Percentiles rank a stretch among this genome's conserved stretches.
Evolutionary conservation across 92 coral and sea anemone species (phyloP).

Genomic region (Pocillopora meandrina): DNA sequence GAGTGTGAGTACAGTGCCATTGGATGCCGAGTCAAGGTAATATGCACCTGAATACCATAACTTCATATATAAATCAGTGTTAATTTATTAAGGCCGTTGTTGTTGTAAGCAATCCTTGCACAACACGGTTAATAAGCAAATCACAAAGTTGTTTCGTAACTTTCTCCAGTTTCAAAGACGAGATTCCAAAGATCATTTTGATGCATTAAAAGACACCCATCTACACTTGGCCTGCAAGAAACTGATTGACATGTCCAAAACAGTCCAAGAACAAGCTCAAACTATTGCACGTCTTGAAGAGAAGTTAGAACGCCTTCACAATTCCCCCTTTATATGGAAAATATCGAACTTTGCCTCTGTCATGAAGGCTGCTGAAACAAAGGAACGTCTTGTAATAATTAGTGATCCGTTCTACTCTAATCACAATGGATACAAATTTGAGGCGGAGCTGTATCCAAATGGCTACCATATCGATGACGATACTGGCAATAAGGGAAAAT

Average conservation of each 20-base stretch:
- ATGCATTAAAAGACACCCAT: constrained; percentile 33
- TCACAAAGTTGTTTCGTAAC: not conserved
- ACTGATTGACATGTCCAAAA: constrained; percentile 21
- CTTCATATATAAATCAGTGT: not conserved
- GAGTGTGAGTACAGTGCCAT: constrained; percentile 53
- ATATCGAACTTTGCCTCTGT: constrained; percentile 27
- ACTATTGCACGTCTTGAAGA: constrained; percentile 18
- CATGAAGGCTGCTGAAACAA: constrained; percentile 31
- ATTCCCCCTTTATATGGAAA: constrained; percentile 49
- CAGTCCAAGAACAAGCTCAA: constrained; percentile 34
- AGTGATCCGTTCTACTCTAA: constrained; percentile 44
- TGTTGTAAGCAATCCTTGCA: not conserved
- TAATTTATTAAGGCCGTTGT: not conserved
- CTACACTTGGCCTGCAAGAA: constrained; percentile 32
- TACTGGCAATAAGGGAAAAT: not conserved
- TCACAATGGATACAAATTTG: constrained; percentile 33
- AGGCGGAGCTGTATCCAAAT: constrained; percentile 28
- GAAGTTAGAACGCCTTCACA: constrained; percentile 28
- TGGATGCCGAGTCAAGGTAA: constrained; percentile 64
- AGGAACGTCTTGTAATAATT: not conserved
- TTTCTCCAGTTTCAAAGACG: constrained; percentile 35
- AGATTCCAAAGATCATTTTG: constrained; percentile 31
- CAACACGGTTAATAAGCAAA: not conserved
- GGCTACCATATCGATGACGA: not conserved
- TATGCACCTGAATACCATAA: not conserved